These are phyloP conservation scores for Podarcis raffonei DNA, from an alignment of 2,113 vertebrate genomes.

Conservation along the genomic window DNA sequence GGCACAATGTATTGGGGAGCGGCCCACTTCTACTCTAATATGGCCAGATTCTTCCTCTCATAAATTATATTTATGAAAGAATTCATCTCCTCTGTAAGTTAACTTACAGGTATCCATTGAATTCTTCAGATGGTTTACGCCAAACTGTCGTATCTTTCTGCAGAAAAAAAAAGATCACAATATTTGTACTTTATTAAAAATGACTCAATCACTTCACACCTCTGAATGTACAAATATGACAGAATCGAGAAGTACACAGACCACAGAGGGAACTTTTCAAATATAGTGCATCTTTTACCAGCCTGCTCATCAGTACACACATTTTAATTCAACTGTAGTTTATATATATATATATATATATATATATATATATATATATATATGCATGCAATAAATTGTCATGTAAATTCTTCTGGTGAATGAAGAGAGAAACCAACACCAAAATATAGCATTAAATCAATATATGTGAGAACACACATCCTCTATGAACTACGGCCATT, in stretches of 20 bases:
- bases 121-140: conserved; percentile 85
- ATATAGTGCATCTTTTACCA: not conserved
- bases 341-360: not conserved
- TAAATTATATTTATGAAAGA: not conserved
- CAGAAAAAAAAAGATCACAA: conserved; percentile 22
- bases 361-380: not conserved
- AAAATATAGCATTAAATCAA: not conserved
- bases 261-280: not conserved
- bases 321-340: not conserved
- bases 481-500: not conserved
- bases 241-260: not conserved
- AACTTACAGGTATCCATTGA: conserved; percentile 88
- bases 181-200: not conserved
- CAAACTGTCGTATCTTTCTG: conserved; percentile 86
- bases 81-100: not conserved
- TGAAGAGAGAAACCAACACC: not conserved
- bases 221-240: not conserved
- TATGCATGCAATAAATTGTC: not conserved
- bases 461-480: not conserved
- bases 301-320: not conserved
- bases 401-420: not conserved
- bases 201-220: not conserved
- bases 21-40: not conserved
- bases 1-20: not conserved
- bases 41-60: not conserved